Base-by-base conservation (phyloP, 1,140 invertebrate genomes). In the Bacillus rossius region DNA sequence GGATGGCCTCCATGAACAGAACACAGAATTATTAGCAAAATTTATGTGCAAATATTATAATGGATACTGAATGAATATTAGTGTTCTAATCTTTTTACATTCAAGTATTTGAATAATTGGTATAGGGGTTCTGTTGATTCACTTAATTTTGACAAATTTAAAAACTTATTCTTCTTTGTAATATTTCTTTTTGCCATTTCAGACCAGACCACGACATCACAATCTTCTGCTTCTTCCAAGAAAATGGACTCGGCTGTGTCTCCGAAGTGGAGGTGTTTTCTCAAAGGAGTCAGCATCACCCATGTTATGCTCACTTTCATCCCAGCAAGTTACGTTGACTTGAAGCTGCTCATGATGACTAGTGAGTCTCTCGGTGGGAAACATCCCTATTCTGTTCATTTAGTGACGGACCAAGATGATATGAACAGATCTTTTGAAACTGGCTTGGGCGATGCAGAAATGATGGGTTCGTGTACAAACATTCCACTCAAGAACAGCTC, bases 261-360 rank as follows among this genome's bases (percentile, higher is more conserved):
- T 42, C 53, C 53, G 16, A 55, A 25, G 19, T 90, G 87, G 87
- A 76, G 79, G 51, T 91, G 87, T 69, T 89, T 83, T 65, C 74
- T 88, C 4, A 88, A 86, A 71, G 79, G 80, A 16, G 73, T 84
- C 14, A 81, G 77, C 17, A 65, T 74, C 2, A 82, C 79, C 0
- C 83, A 85, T 61, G 75, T 89, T 3, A 77, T 89, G 10, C 65
- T 90, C 3, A 89, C 86, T 4, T 79, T 91, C 63, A 60, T 91
- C 14, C 87, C 88, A 2, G 79, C 83, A 8, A 79, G 81, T 8
- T 75, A 81, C 59, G 67, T 74, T 34, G 82, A 84, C 62, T 68
- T 83, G 0, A 80, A 78, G 63, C 22, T 73, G 8, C 67, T 83
- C 19, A 73, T 74, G 61, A 63, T 73, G 26, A 50, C 66, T 1